Base-by-base conservation (phyloP, 2,888 invertebrate genomes). In the Iphiclides podalirius region DNA sequence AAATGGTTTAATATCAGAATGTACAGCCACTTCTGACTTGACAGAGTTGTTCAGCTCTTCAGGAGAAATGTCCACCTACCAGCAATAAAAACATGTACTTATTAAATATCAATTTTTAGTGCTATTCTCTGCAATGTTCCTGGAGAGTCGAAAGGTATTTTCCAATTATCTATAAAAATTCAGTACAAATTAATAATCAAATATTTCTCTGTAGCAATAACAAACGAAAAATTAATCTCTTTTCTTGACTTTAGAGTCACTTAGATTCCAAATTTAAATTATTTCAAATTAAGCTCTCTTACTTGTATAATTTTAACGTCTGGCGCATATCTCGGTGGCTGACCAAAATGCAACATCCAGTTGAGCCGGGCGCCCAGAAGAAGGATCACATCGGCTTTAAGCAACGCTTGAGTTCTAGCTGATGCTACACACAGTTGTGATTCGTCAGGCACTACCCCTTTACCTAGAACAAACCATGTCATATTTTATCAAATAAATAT, bases 271-370 rank as follows among this genome's bases (percentile, higher is more conserved):
- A 20, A 20, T 20, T 4, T 20, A 20, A 6, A 4, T 20, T 6
- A 20, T 6, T 20, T 4, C 20, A 34, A 13, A 17, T n/a, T n/a
- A n/a, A n/a, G n/a, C n/a, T n/a, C n/a, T n/a, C 16, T 26, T 58
- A 85, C 96, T 91, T 97, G 98, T 63, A 98, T 95, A 55, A 98
- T 85, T 87, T 97, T 96, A 2, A 96, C 96, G 68, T 95, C 90
- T 0, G 92, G 90, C 12, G 92, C 91, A 78, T 94, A 98, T 33
- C 98, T 88, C 1, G 98, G 98, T 12, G 95, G 86, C 47, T 94
- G 92, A 1, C 98, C 98, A 87, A 98, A 99, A 84, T 99, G 98
- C 54, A 99, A 90, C 85, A 99, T 98, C 99, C 99, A 99, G 85
- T 99, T 99, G 12, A 98, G 90, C 31, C 98, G 89, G 0, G 98